Evolutionary conservation across 2,888 invertebrate species (phyloP).

Genomic region (Atherix ibis): DNA sequence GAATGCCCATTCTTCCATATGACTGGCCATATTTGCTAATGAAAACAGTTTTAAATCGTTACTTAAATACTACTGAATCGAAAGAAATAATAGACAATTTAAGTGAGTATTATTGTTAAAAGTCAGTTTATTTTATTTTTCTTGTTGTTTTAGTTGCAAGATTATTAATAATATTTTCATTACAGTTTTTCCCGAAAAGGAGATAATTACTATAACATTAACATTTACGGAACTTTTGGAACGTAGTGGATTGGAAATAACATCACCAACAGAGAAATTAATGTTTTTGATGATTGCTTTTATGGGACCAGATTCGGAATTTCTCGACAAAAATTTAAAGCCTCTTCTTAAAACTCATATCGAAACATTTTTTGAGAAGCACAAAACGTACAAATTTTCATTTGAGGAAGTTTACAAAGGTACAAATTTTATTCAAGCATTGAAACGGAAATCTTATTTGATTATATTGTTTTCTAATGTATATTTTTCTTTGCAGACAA

Average conservation of each 20-base stretch:
- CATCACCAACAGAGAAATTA: conserved; percentile 26
- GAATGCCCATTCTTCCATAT: conserved; percentile 50
- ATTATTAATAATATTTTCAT: no score
- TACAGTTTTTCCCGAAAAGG: conserved; percentile 18
- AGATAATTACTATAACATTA: conserved; percentile 25
- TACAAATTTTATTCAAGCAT: conserved; percentile 6
- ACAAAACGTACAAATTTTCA: conserved; percentile 17
- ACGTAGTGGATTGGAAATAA: conserved; percentile 21
- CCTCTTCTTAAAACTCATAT: conserved; percentile 20
- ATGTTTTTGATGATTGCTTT: conserved; percentile 32
- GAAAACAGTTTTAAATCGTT: conserved; percentile 28
- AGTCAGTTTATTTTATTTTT: no score
- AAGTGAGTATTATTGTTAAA: no score
- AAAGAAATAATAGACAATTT: no score
- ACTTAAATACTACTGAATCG: no score
- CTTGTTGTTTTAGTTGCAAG: no score
- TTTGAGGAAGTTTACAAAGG: conserved; percentile 24
- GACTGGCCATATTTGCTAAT: conserved; percentile 71
- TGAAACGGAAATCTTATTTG: background rate
- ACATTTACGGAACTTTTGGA: conserved; percentile 25
- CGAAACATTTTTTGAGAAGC: conserved; percentile 18
- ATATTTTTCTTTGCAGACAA: conserved; percentile 23
- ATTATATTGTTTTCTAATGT: conserved; percentile 1
- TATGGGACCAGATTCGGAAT: conserved; percentile 29
- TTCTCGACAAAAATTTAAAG: conserved; percentile 25